Evolutionary conservation across 2,113 vertebrate species (phyloP), one percentile per base, ranked within the genome.

Genomic region (Diadophis punctatus): DNA sequence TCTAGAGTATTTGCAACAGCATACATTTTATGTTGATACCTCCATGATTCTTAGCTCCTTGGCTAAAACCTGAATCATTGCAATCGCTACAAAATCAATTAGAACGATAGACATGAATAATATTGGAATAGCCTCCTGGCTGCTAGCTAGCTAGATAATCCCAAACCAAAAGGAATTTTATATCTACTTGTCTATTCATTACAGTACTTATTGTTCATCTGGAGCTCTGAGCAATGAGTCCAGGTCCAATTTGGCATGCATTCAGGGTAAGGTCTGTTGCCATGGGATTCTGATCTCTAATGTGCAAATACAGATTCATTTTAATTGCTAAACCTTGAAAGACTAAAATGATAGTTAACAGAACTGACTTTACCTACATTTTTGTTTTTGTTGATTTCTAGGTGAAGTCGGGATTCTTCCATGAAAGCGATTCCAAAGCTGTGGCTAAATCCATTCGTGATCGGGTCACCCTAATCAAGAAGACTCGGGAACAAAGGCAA

Each of bases 371-470:
- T 14, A 34, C 12, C 18, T 80, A 3, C 43, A 23, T 43, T 43
- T 43, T 80, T 92, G 92, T 91, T 52, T 90, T 27, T 93, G 91
- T 93, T 93, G 0, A 94, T 43, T 85, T 93, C 58, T 94, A 99
- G 99, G 98, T 99, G 84, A 99, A 98, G 87, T 99, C 99, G 3
- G 98, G 98, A 93, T 99, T 99, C 96, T 99, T 99, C 93, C 98
- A 99, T 92, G 99, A 99, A 96, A 99, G 98, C 63, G 99, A 99
- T 95, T 98, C 98, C 74, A 99, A 99, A 95, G 98, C 98, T 90
- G 98, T 99, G 39, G 98, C 98, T 91, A 99, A 99, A 96, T 99
- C 98, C 91, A 99, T 99, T 93, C 97, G 98, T 92, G 98, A 99
- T 95, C 95, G 98, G 14, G 98, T 99, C n/a, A 97, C 97, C 48